Conservation (phyloP, 53 echinoderm and acorn worm genomes). For the Holothuria leucospilota region DNA sequence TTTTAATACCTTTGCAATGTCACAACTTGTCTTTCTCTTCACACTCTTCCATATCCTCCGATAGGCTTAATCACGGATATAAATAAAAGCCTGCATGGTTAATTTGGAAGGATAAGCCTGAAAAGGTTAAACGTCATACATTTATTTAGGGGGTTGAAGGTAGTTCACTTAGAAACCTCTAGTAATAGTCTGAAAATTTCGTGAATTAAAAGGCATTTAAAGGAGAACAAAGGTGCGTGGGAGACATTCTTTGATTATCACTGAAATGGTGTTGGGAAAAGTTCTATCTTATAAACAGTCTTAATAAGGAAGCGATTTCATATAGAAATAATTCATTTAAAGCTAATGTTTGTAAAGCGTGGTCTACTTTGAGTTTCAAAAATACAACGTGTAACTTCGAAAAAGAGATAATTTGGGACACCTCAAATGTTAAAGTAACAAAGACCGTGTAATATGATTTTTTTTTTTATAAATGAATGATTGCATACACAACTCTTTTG, state of each 20-base stretch:
- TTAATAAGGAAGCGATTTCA: not conserved
- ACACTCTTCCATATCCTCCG: too few relatives aligned
- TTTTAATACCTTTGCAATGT: too few relatives aligned
- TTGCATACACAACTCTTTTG: not conserved
- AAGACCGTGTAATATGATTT: not conserved
- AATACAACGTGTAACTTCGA: not conserved
- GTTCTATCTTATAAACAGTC: not conserved
- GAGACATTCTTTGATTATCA: not conserved
- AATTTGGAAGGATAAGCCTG: too few relatives aligned
- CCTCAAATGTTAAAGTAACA: not conserved
- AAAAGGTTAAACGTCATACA: too few relatives aligned
- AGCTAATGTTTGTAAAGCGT: not conserved
- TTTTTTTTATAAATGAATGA: not conserved
- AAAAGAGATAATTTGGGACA: constrained; percentile 5
- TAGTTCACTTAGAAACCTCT: too few relatives aligned
- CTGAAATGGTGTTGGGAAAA: constrained; percentile 5
- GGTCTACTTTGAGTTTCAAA: constrained; percentile 3
- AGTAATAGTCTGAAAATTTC: not conserved
- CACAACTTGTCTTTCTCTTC: too few relatives aligned
- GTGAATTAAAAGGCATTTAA: not conserved
- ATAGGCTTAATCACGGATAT: too few relatives aligned
- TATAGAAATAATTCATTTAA: not conserved
- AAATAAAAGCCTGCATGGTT: too few relatives aligned
- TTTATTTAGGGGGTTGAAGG: not conserved
- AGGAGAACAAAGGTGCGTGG: constrained; percentile 1